Evolutionary conservation across 2,888 invertebrate species (phyloP).

Genomic region (Quadroppia sp.): DNA sequence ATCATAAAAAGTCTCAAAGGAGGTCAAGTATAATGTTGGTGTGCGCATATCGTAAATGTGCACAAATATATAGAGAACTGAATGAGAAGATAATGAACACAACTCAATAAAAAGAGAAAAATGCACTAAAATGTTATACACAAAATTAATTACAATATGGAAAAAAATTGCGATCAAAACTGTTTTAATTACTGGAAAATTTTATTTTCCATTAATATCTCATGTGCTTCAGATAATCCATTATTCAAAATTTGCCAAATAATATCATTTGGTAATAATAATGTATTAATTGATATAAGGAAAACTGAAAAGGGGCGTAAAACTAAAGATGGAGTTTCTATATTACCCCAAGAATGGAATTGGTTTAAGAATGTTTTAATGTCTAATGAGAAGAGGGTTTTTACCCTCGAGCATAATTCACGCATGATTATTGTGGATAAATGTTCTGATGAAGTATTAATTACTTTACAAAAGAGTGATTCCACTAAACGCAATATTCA

Average conservation of each 20-base stretch:
- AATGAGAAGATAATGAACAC: not conserved
- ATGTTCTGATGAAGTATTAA: too few species aligned
- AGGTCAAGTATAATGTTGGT: not conserved
- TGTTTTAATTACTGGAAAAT: not conserved
- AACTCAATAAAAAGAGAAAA: not conserved
- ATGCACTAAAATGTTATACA: too few species aligned
- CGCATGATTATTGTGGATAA: too few species aligned
- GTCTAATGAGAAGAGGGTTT: too few species aligned
- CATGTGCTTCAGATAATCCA: not conserved
- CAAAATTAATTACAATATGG: too few species aligned
- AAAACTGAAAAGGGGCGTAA: not conserved
- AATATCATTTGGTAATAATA: not conserved
- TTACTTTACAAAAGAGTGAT: too few species aligned
- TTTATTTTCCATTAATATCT: not conserved
- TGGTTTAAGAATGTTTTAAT: not conserved
- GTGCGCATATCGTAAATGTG: not conserved
- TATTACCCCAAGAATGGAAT: not conserved
- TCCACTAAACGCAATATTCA: too few species aligned
- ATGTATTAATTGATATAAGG: not conserved
- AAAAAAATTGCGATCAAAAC: too few species aligned
- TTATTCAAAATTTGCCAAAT: not conserved
- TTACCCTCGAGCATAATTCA: too few species aligned
- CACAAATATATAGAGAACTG: not conserved
- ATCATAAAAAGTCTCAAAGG: not conserved
- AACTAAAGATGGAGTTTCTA: not conserved